Evolutionary conservation across 2,797 vertebrate genomes (phyloP), one percentile per base, ranked within the genome.

Genomic region (Ctenopoma kingsleyae): DNA sequence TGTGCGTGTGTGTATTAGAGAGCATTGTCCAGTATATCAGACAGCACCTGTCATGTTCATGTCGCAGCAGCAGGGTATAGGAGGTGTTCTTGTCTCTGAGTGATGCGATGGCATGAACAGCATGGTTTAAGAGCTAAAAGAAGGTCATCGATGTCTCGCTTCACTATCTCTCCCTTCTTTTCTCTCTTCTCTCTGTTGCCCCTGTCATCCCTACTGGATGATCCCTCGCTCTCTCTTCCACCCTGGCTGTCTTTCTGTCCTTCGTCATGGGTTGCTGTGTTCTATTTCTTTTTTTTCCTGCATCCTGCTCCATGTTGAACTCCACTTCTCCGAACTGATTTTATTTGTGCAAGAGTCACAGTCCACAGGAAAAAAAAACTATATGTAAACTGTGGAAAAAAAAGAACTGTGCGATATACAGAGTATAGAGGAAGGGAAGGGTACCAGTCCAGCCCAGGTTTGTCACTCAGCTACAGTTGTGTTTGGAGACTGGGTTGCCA

Each of bases 101-200:
- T 89, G 91, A 91, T 88, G 88, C 77, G 74, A 90, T 89, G 89
- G 88, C 90, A 87, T 87, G 89, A 90, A 91, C 91, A 92, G 89
- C 88, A 86, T 92, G 90, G 88, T 90, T 91, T 90, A 89, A 92
- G 80, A 89, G 89, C 91, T 84, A 87, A 91, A 91, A 92, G 88
- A 91, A 91, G 90, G 92, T 92, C 90, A 92, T 87, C 67, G 78
- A 89, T 90, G 90, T 88, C 90, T 92, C 89, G 87, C 91, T 89
- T 87, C 83, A 84, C 88, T 84, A 84, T 91, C 89, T 80, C 85
- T 81, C 88, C 80, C 83, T 85, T 76, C 81, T 86, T 71, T 80
- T 67, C 81, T 80, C 83, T 86, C 76, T 81, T 88, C 85, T 91
- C 90, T 90, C 87, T 76, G 86, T 85, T 92, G 91, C 90, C 90